Evolutionary conservation across 2,797 vertebrate species (phyloP), one percentile per base, ranked within the genome.

Genomic region (Staurois parvus): DNA sequence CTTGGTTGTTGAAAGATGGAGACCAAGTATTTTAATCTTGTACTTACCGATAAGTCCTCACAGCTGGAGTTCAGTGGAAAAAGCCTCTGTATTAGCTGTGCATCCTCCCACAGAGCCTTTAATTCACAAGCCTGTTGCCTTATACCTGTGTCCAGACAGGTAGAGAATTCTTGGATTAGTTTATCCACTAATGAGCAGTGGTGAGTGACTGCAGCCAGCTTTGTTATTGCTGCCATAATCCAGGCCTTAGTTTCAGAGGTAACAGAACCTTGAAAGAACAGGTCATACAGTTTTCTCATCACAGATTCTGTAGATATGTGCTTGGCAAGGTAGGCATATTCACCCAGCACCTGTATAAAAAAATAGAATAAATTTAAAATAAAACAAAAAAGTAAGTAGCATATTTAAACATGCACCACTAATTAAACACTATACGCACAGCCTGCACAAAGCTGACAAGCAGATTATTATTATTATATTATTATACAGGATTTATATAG

Each of bases 61-160:
- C 91, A 94, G 86, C 90, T 89, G 9, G 90, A 90, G 79, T 94
- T 89, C 83, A 90, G 88, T 0, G 95, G 96, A 72, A 99, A 91
- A 62, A 97, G 92, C 59, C 10, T 92, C 81, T 86, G 93, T 91
- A 95, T 95, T 66, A 98, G 90, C 2, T 94, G 90, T 40, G 90
- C 77, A 88, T 98, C 92, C 76, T 94, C 94, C 89, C 90, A 93
- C 84, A 99, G 93, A 79, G 94, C 88, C 90, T 95, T 95, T 89
- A 99, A 91, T 90, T 99, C 98, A 84, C 97, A 96, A 4, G 94
- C 95, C 85, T 94, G 94, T 78, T 99, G 98, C 74, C 97, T 95
- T 91, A 99, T 91, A 42, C 95, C 93, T 0, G 98, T 98, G 90
- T 99, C 96, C 92, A 97, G 91, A 56, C 96, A 97, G 79, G 89